Base-by-base conservation (phyloP, 2,113 vertebrate species). In the Cyrtonyx montezumae region DNA sequence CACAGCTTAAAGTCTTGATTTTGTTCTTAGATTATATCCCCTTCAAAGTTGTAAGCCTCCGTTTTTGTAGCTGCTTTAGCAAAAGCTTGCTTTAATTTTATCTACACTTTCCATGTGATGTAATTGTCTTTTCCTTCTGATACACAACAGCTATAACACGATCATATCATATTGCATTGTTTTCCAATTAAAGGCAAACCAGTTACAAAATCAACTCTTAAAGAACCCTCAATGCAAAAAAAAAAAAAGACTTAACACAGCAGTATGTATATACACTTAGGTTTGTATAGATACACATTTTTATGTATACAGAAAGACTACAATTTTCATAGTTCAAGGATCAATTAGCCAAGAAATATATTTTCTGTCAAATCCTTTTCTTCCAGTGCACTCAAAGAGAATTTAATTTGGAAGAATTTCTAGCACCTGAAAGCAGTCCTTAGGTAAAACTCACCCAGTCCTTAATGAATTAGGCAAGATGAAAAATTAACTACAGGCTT, bases 181-280 rank as follows among this genome's bases (percentile, higher is more conserved):
- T 71, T 84, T 80, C 61, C 46, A 79, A 4, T 43, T 88, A 56
- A 81, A 75, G 16, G 30, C 12, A 59, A 67, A 8, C 1, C 28
- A 63, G 11, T 46, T n/a, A 49, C 6, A 49, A 84, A 78, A 59
- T 2, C 55, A 6, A 6, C 12, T 55, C 77, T 45, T 21, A 46
- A 65, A 63, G 25, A 43, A 73, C 30, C 43, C 8, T 49, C 42
- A 46, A 8, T 13, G 13, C 0, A 20, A 22, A 40, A 82, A 26
- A 40, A 37, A 37, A 6, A n/a, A 51, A 65, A 15, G 23, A 4
- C 16, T 37, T 14, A 26, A 10, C 32, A 56, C 30, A 19, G 17
- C 10, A 63, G 36, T 28, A 4, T 7, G 2, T 7, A 4, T 14
- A 22, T 9, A 3, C 3, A 22, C 9, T 13, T 2, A 9, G 3